Percentiles rank a stretch among this genome's conserved stretches.
Evolutionary conservation across 2,113 vertebrate genomes (phyloP).

Genomic region (Ovibos moschatus): DNA sequence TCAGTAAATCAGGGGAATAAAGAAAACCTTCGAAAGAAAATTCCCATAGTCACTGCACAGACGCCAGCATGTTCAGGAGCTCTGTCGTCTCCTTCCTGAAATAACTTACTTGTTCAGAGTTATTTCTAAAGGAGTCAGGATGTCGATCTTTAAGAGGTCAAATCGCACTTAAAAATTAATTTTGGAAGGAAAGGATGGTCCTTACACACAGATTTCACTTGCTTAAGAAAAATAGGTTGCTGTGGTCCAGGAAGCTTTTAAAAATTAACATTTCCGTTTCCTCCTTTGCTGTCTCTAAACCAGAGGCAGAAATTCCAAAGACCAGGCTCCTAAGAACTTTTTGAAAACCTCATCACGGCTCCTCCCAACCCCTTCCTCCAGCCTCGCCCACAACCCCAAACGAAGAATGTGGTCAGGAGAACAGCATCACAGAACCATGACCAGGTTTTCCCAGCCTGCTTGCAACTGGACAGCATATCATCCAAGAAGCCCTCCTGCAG

Average conservation of each 20-base stretch:
- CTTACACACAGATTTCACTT: background rate
- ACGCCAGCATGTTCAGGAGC: background rate
- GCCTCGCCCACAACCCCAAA: background rate
- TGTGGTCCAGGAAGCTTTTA: background rate
- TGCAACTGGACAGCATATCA: background rate
- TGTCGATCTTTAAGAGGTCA: background rate
- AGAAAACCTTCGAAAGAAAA: background rate
- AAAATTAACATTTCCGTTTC: conserved; percentile 14
- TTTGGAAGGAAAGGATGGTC: background rate
- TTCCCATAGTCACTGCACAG: background rate
- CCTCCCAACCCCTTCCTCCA: background rate
- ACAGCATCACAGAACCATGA: background rate
- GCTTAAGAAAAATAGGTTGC: background rate
- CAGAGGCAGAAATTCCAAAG: background rate
- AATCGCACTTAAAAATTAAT: background rate
- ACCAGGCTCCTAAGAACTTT: background rate
- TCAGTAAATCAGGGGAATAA: background rate
- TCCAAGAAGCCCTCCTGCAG: background rate
- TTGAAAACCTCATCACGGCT: background rate
- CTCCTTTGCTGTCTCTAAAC: conserved; percentile 21
- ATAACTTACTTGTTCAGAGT: background rate
- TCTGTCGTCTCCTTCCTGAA: background rate
- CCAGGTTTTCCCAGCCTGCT: background rate
- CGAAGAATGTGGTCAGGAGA: background rate
- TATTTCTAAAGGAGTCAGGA: background rate